A percentile compares a stretch with the other conserved stretches of the same genome.
These are phyloP conservation scores for Myripristis jacobus DNA, from an alignment of 2,797 vertebrate species.

Conservation along the genomic window DNA sequence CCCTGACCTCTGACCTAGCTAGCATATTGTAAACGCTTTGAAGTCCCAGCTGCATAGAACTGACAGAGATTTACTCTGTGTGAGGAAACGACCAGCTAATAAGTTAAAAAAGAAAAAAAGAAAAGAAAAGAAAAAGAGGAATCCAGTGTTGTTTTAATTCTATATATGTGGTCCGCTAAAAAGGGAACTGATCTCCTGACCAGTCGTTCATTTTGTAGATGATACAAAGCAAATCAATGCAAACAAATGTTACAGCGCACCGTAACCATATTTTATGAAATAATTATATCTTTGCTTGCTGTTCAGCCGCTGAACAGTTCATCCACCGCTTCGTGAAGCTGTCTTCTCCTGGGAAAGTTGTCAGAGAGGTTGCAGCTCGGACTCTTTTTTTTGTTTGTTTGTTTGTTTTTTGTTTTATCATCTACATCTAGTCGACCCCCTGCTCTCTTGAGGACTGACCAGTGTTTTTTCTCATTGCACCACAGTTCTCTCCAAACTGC, in stretches of 20 bases:
- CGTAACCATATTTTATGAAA: slow-evolving; percentile 53
- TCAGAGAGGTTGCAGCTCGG: slow-evolving; percentile 43
- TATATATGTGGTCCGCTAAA: slow-evolving; percentile 43
- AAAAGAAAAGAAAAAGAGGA: too few relatives aligned
- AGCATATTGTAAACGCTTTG: background rate
- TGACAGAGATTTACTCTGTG: slow-evolving; percentile 8
- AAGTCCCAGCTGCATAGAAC: background rate
- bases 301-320: slow-evolving; percentile 50
- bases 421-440: slow-evolving; percentile 25
- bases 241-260: slow-evolving; percentile 56
- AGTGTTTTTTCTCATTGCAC: slow-evolving; percentile 38
- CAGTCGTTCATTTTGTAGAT: slow-evolving; percentile 52
- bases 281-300: slow-evolving; percentile 53
- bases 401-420: slow-evolving; percentile 32
- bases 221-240: slow-evolving; percentile 70
- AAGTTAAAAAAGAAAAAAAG: slow-evolving; percentile 22
- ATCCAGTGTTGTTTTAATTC: slow-evolving; percentile 46
- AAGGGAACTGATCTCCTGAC: slow-evolving; percentile 43
- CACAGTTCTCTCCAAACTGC: slow-evolving; percentile 50
- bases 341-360: slow-evolving; percentile 53
- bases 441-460: slow-evolving; percentile 38
- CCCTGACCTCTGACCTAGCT: slow-evolving; percentile 88
- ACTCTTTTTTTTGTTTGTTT: too few relatives aligned
- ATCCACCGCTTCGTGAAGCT: slow-evolving; percentile 64
- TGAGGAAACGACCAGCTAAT: slow-evolving; percentile 43